Conservation (phyloP, 1,140 invertebrate species). For the Andricus grossulariae region DNA sequence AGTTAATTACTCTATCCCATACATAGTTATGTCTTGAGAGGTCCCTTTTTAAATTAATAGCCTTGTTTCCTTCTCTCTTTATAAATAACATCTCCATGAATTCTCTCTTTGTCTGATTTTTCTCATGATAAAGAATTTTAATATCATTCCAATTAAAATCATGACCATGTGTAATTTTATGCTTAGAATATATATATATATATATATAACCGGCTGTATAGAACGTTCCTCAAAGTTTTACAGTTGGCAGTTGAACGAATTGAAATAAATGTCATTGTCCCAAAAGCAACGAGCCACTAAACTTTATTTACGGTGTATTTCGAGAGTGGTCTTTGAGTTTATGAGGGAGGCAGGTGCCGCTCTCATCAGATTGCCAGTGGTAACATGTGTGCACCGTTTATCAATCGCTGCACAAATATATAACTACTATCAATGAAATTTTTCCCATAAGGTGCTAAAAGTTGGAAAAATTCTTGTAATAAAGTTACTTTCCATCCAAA, state of each 20-base stretch:
- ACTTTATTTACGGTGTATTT: conserved; percentile 61
- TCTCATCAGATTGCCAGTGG: conserved; percentile 46
- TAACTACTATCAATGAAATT: conserved; percentile 47
- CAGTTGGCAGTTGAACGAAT: conserved; percentile 42
- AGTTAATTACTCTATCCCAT: too few relatives aligned
- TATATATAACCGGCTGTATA: too few relatives aligned
- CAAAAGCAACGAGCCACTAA: conserved; percentile 54
- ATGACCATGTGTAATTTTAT: too few relatives aligned
- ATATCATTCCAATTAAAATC: too few relatives aligned
- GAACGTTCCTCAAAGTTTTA: neutral
- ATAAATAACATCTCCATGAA: too few relatives aligned
- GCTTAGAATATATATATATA: too few relatives aligned
- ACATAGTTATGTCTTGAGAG: too few relatives aligned
- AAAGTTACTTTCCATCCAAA: neutral
- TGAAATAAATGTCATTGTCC: conserved; percentile 58
- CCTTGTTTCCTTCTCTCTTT: too few relatives aligned
- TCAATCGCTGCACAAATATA: conserved; percentile 50
- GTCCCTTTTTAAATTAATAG: too few relatives aligned
- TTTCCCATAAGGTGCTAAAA: conserved; percentile 33
- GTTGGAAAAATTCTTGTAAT: conserved; percentile 37
- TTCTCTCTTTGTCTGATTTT: too few relatives aligned
- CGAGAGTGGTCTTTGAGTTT: conserved; percentile 53
- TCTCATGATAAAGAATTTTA: too few relatives aligned
- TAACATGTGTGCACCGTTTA: conserved; percentile 50
- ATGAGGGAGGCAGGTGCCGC: conserved; percentile 57